Conservation (phyloP, 2,113 vertebrate species). For the Himantopus leucocephalus region DNA sequence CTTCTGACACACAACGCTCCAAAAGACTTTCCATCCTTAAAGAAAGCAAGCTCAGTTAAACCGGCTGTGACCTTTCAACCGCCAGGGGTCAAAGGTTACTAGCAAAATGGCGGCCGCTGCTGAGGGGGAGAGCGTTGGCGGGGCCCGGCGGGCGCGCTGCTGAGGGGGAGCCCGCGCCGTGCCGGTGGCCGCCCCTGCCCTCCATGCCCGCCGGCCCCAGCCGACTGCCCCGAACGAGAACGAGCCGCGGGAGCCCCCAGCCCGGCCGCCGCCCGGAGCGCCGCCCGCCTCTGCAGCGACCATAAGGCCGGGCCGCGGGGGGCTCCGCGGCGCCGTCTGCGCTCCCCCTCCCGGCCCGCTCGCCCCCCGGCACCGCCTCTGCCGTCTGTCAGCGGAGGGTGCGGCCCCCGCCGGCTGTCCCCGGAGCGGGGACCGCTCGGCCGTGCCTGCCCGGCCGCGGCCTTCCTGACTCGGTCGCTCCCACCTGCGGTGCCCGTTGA, state of each 20-base stretch:
- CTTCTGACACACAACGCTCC: not conserved
- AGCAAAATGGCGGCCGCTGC: constrained; percentile 73
- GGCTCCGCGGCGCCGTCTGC: too few relatives aligned
- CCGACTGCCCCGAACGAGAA: not conserved
- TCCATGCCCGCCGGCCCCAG: not conserved
- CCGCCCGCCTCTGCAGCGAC: not conserved
- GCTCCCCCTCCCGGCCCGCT: not conserved
- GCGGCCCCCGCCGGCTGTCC: not conserved
- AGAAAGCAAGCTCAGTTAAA: rapidly evolving
- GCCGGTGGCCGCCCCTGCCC: not conserved
- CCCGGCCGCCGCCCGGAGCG: too few relatives aligned
- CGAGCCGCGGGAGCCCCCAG: not conserved
- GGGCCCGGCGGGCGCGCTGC: not conserved
- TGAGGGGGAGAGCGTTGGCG: not conserved
- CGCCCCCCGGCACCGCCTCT: not conserved
- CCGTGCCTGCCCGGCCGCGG: not conserved
- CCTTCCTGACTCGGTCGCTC: not conserved
- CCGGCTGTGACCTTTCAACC: not conserved
- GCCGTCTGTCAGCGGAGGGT: not conserved
- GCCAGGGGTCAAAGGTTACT: constrained; percentile 70
- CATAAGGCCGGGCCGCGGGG: not conserved
- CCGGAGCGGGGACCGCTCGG: not conserved
- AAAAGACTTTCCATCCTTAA: too few relatives aligned
- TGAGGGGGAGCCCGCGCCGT: not conserved
- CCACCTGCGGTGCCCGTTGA: not conserved